phyloP scores from a whole-genome alignment of 1,140 invertebrate species.

The Plectrocnemia conspersa region DNA sequence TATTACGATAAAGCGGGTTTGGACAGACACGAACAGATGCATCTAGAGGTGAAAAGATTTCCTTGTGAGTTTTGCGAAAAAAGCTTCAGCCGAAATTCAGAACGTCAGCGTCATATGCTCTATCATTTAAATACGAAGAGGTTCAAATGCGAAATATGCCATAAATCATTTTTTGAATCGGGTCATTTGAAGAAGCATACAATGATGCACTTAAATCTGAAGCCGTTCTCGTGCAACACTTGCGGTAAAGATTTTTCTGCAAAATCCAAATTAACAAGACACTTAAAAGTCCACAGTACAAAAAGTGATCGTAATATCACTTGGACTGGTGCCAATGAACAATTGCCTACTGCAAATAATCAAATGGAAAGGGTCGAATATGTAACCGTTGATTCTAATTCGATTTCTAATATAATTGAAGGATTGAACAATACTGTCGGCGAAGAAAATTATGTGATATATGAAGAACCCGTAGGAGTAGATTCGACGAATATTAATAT shows the following conservation, averaged over 20 bases:
- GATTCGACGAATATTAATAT: not conserved
- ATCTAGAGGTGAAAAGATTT: conserved; percentile 18
- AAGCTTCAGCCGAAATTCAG: conserved; percentile 23
- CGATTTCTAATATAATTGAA: conserved; percentile 3
- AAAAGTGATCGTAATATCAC: too few relatives aligned
- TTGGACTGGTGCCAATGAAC: not conserved
- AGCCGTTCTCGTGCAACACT: conserved; percentile 55
- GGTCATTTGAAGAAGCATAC: conserved; percentile 39
- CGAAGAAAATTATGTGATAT: not conserved
- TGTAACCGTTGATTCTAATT: conserved; percentile 18
- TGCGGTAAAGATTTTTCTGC: conserved; percentile 40
- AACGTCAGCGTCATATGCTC: conserved; percentile 20
- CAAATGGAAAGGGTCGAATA: conserved; percentile 12
- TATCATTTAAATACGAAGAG: conserved; percentile 30
- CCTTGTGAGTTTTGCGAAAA: conserved; percentile 27
- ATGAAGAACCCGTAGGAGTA: not conserved
- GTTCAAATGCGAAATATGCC: conserved; percentile 23
- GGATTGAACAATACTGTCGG: not conserved
- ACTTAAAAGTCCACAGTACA: conserved; percentile 23
- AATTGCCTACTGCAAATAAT: not conserved
- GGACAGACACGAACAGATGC: conserved; percentile 19
- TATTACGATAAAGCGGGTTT: conserved; percentile 17
- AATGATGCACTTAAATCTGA: conserved; percentile 49
- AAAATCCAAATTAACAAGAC: conserved; percentile 20
- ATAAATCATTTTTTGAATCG: conserved; percentile 33